These are phyloP conservation scores for Phaonia tiefii DNA, from an alignment of 2,888 invertebrate genomes.

Conservation along the genomic window DNA sequence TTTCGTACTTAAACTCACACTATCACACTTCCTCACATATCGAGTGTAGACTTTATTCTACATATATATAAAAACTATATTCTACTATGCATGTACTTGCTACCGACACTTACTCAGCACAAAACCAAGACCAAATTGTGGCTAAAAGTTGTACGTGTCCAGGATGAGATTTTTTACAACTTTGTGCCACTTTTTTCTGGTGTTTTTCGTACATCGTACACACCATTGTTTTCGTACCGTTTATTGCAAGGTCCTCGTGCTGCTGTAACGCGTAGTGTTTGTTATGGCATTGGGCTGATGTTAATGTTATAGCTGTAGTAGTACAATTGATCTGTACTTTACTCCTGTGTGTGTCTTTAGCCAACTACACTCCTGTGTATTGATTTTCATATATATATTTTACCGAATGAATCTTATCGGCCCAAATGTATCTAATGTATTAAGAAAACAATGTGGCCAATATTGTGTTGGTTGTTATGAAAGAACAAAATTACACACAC, in stretches of 20 bases:
- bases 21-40: too few species aligned
- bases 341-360: conserved; percentile 26
- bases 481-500: too few species aligned
- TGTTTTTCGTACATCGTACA: not conserved
- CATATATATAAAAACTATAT: too few species aligned
- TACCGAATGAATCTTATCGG: conserved; percentile 8
- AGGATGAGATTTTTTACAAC: not conserved
- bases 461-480: not conserved
- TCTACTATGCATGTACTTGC: too few species aligned
- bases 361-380: conserved; percentile 26
- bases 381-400: conserved; percentile 14
- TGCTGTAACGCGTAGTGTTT: too few species aligned
- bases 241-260: not conserved
- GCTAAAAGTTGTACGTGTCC: not conserved
- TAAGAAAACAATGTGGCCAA: conserved; percentile 31
- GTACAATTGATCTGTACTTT: not conserved
- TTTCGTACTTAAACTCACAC: too few species aligned
- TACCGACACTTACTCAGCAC: not conserved
- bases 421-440: conserved; percentile 11
- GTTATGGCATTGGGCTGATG: too few species aligned
- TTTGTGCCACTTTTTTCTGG: not conserved
- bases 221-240: not conserved
- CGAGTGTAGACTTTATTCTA: too few species aligned
- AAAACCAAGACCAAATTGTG: conserved; percentile 5
- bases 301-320: too few species aligned